Conservation (phyloP, 2,888 invertebrate species). For the Strigamia crassipes region DNA sequence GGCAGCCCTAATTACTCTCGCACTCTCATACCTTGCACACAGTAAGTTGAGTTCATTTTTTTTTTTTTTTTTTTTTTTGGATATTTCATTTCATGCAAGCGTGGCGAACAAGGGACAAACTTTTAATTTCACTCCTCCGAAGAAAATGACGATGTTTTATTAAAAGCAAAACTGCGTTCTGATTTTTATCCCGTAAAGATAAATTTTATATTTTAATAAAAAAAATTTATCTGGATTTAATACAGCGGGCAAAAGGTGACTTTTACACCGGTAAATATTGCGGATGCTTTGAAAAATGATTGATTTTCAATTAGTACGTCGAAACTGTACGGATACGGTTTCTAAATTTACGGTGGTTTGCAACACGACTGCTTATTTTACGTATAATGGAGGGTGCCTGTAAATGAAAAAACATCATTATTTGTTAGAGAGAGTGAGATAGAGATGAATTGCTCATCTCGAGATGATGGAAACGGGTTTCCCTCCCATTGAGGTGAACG, state of each 20-base stretch:
- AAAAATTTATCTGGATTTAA: too few species aligned
- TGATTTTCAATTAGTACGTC: too few species aligned
- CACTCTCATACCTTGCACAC: background rate
- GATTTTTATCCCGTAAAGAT: background rate
- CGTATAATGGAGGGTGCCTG: too few species aligned
- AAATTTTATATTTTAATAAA: too few species aligned
- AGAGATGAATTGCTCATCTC: background rate
- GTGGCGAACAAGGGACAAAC: background rate
- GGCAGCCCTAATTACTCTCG: background rate
- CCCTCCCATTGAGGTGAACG: background rate
- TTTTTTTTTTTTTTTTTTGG: background rate
- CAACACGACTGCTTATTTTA: too few species aligned
- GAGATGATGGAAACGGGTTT: background rate
- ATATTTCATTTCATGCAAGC: background rate
- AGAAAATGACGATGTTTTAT: background rate
- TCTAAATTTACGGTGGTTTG: too few species aligned
- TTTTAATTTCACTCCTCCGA: background rate
- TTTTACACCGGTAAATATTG: too few species aligned
- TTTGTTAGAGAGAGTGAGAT: too few species aligned
- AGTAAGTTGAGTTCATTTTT: background rate
- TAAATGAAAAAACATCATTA: too few species aligned
- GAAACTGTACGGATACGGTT: too few species aligned
- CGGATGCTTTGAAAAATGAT: too few species aligned
- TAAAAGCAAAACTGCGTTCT: background rate
- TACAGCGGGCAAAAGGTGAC: too few species aligned